Percentiles rank a stretch among this genome's conserved stretches.
phyloP scores from a whole-genome alignment of 2,797 vertebrate genomes.

The Lacerta bilineata region DNA sequence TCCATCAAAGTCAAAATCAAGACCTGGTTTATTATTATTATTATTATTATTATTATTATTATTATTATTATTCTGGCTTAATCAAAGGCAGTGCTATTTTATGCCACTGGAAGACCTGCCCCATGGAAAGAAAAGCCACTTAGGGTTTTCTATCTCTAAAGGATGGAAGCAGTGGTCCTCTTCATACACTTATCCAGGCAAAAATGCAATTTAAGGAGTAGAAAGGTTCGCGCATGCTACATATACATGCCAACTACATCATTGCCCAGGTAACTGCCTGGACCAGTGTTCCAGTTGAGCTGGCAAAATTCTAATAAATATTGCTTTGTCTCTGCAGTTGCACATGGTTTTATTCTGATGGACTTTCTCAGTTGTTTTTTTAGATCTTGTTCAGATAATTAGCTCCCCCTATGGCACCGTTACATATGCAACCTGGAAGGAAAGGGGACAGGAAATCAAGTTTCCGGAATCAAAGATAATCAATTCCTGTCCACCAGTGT shows the following conservation, averaged over 20 bases:
- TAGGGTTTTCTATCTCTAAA: neutral
- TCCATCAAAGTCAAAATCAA: slow-evolving; percentile 39
- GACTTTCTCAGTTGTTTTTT: neutral
- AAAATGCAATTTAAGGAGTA: neutral
- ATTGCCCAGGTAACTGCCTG: neutral
- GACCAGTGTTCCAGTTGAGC: neutral
- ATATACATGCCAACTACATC: neutral
- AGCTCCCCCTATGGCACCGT: neutral
- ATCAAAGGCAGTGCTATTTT: slow-evolving; percentile 6
- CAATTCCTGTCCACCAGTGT: no score
- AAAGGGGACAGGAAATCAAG: neutral
- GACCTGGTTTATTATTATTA: neutral
- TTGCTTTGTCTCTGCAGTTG: neutral
- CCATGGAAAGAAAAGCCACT: neutral
- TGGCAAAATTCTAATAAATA: neutral
- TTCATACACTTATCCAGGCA: neutral
- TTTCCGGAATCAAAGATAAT: neutral
- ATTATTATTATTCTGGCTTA: neutral
- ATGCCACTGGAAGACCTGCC: neutral
- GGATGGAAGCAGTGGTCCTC: neutral
- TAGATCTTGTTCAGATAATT: neutral
- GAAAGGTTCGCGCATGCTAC: neutral
- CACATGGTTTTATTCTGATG: neutral
- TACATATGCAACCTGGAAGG: neutral
- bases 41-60: no score